Evolutionary conservation across 2,797 vertebrate genomes (phyloP).

Genomic region (Notoglanidium macrostoma): DNA sequence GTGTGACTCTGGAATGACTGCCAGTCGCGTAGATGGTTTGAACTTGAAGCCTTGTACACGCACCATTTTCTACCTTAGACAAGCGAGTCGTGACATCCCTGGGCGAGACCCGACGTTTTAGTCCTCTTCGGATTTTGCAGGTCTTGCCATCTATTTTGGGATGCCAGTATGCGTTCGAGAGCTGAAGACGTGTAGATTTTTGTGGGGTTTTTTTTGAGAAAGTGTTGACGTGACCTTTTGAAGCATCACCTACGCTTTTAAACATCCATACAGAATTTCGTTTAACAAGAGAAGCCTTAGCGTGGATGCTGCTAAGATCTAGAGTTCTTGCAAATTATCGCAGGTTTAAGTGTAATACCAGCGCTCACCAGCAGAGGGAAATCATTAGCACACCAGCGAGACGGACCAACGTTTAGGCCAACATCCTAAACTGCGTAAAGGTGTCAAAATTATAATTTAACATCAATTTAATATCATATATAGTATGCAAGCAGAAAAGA

Average conservation of each 20-base stretch:
- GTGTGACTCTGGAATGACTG: not conserved
- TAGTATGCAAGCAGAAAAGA: too few species aligned
- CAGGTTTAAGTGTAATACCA: slow-evolving; percentile 12
- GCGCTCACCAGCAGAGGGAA: slow-evolving; percentile 35
- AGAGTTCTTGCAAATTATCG: not conserved
- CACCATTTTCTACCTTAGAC: not conserved
- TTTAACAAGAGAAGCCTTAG: slow-evolving; percentile 7
- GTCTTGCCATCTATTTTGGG: not conserved
- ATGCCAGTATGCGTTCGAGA: not conserved
- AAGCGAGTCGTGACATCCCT: not conserved
- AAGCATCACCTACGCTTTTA: not conserved
- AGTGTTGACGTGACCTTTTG: not conserved
- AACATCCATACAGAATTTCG: not conserved
- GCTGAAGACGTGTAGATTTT: not conserved
- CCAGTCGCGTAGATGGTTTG: not conserved
- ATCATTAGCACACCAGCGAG: not conserved
- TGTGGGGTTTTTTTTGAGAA: not conserved
- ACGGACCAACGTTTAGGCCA: not conserved
- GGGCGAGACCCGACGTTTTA: too few species aligned
- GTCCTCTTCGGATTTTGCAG: not conserved
- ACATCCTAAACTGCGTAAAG: not conserved
- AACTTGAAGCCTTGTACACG: not conserved
- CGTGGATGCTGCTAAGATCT: not conserved
- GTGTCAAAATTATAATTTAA: not conserved
- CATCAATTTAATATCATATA: not conserved